Percentiles rank a stretch among this genome's conserved stretches.
Conservation (phyloP, 2,113 vertebrate species). For the Microcebus ravelobensis region DNA sequence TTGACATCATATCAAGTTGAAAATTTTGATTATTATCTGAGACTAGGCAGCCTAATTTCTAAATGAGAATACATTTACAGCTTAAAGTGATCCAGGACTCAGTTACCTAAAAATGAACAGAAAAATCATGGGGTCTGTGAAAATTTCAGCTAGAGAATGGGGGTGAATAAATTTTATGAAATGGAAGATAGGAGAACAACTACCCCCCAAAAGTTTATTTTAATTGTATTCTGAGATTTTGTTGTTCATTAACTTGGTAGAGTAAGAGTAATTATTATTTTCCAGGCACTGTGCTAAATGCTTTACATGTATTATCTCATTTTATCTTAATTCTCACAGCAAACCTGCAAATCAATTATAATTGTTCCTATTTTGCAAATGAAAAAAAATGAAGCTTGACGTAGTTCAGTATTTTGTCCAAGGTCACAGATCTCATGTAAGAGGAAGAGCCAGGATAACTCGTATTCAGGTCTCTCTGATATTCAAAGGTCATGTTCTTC, state of each 20-base stretch:
- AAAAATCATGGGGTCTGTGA: background rate
- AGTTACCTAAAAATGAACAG: background rate
- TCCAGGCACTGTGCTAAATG: background rate
- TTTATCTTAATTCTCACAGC: background rate
- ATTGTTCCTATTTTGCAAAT: background rate
- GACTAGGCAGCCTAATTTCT: background rate
- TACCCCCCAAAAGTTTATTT: background rate
- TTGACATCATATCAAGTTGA: background rate
- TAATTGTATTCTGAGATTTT: background rate
- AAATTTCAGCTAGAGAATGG: background rate
- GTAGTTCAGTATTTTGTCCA: background rate
- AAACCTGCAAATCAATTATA: background rate
- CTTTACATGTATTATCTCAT: background rate
- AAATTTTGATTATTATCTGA: background rate
- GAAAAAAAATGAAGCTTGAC: background rate
- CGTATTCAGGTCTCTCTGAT: background rate
- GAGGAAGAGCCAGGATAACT: background rate
- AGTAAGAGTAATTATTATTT: constrained; percentile 3
- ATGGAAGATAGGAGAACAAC: background rate
- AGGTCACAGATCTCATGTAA: background rate
- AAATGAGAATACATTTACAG: background rate
- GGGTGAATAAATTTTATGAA: background rate
- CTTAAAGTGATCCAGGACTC: background rate
- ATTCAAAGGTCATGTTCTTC: background rate
- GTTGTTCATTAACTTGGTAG: background rate